Evolutionary conservation across 2,113 vertebrate species (phyloP), one percentile per base, ranked within the genome.

Genomic region (Hiodon tergisus): DNA sequence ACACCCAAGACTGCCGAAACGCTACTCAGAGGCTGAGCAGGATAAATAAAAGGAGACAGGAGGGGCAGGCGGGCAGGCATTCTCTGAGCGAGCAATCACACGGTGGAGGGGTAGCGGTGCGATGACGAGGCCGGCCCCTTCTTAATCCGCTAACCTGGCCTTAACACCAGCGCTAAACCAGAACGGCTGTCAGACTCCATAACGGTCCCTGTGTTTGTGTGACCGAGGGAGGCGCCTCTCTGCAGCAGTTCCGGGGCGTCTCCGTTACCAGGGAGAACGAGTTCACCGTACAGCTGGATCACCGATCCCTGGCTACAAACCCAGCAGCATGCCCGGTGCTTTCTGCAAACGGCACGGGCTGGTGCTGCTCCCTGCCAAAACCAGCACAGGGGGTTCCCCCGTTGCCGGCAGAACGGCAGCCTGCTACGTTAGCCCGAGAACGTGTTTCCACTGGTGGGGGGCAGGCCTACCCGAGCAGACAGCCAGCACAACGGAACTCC

Each of bases 381-480:
- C 31, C 3, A 48, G 3, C 63, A 9, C 46, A 8, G 46, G 10
- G 31, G 0, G 4, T 48, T 16, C 48, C 8, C 31, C 13, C 48
- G 31, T 48, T 66, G 31, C 1, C 8, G 46, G 46, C 48, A 47
- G 63, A 66, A 66, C 3, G 63, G 0, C 16, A 16, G 6, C 17
- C 3, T 8, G 16, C 48, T 48, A 47, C 48, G 4, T 6, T 3
- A 47, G 4, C 46, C 46, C 8, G 31, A 66, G 48, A 66, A 47
- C 63, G 10, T 17, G 13, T 11, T 66, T 66, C 63, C 46, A 10
- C 63, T 66, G 63, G 63, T 47, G 6, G 4, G 4, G 8, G 4
- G 4, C 8, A 6, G 10, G 77, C 84, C 79, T 78, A 88, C 82
- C 85, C 85, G 83, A 83, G 76, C 60, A 8, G 62, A 61, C 51